Base-by-base conservation (phyloP, 2,888 invertebrate species). In the Leptinotarsa haldemani region DNA sequence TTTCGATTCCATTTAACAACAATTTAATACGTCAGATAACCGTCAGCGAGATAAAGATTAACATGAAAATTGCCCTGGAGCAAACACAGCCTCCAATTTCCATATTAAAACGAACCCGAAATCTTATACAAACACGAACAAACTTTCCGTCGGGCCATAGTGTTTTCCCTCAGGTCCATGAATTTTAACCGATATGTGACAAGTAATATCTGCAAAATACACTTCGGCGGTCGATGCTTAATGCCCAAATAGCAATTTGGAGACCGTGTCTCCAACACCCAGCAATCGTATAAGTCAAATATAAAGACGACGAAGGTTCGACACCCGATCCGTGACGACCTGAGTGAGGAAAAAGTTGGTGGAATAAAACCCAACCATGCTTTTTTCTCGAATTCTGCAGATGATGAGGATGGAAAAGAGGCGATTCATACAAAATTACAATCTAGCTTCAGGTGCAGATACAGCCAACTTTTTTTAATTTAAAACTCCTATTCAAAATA, bases 51-150 rank as follows among this genome's bases (percentile, higher is more conserved):
- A 61, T 40, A 61, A 65, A 69, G 69, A 74, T 73, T 74, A 76
- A 73, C 74, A 74, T 66, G 76, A 74, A 74, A 78, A 76, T 74
- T 68, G 69, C 63, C 67, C 58, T 46, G 68, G 68, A 70, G 71
- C 76, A 78, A 78, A 78, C 78, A 78, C 74, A 78, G 69, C 71
- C 74, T 76, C 71, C 78, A 78, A 78, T 78, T 76, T 78, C 78
- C 78, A 78, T 78, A 78, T 78, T 78, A 76, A 78, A 76, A 70
- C 72, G 71, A 72, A 48, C 30, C 61, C 40, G 40, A 61, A 61
- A 61, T 61, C 61, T 61, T 61, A 25, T 25, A 61, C 40, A 73
- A 73, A 73, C 72, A 73, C 72, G 72, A 69, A 64, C 69, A 64
- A 65, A 73, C 73, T 73, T 73, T 69, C 69, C 58, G 58, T 15